A percentile compares a stretch with the other conserved stretches of the same genome.
Conservation (phyloP, 2,888 invertebrate genomes). For the Dromius quadrimaculatus region DNA sequence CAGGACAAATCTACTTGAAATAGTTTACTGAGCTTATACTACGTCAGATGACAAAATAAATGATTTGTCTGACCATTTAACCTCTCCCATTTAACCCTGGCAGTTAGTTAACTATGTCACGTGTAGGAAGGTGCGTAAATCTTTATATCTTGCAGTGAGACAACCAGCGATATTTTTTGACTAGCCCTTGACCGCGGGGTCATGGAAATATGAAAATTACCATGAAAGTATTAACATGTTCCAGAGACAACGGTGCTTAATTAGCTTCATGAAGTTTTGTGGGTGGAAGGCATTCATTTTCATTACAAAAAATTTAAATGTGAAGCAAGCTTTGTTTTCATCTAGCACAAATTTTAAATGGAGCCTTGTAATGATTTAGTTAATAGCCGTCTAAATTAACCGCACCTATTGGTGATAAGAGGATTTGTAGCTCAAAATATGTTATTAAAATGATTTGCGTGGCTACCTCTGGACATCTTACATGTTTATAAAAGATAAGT, state of each 20-base stretch:
- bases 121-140: slow-evolving; percentile 30
- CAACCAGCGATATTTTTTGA: neutral
- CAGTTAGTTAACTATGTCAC: slow-evolving; percentile 35
- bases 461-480: slow-evolving; percentile 13
- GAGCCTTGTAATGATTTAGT: slow-evolving; percentile 29
- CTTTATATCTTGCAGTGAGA: no score
- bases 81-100: slow-evolving; percentile 37
- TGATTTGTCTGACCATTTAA: slow-evolving; percentile 34
- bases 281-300: no score
- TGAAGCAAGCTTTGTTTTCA: no score
- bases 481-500: slow-evolving; percentile 19
- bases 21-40: no score
- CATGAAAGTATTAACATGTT: no score
- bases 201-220: neutral
- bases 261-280: no score
- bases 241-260: no score
- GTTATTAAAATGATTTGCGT: slow-evolving; percentile 19
- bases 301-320: no score
- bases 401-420: slow-evolving; percentile 1
- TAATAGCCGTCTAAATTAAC: neutral
- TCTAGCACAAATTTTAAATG: no score
- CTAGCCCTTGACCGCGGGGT: slow-evolving; percentile 5
- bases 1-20: no score
- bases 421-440: slow-evolving; percentile 24
- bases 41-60: slow-evolving; percentile 32